Conservation (phyloP, 2,888 invertebrate genomes). For the Macrosoma leucophasiata region DNA sequence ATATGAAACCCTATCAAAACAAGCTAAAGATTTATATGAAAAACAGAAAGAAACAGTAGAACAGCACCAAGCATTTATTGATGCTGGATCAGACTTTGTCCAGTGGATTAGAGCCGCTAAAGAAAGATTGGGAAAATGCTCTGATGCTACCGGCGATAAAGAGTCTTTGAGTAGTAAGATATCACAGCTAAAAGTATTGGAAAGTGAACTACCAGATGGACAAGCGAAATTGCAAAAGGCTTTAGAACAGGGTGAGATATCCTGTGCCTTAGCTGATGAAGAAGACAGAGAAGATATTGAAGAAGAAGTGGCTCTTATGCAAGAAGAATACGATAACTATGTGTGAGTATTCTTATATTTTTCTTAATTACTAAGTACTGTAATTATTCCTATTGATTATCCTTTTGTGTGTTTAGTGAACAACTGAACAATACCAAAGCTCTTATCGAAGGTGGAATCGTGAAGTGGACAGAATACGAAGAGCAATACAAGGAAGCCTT, state of each 20-base stretch:
- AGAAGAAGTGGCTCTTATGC: slow-evolving; percentile 91
- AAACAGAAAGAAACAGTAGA: slow-evolving; percentile 93
- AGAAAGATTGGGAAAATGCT: slow-evolving; percentile 92
- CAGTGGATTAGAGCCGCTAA: slow-evolving; percentile 95
- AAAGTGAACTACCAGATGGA: slow-evolving; percentile 89
- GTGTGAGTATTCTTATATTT: slow-evolving; percentile 70
- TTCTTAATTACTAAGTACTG: not conserved
- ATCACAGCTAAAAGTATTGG: slow-evolving; percentile 88
- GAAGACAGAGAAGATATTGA: slow-evolving; percentile 94
- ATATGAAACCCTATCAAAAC: slow-evolving; percentile 92
- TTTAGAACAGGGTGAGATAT: slow-evolving; percentile 88
- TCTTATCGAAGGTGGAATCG: slow-evolving; percentile 89
- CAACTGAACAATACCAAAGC: slow-evolving; percentile 86
- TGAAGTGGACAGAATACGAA: slow-evolving; percentile 96
- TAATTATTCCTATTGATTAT: not conserved
- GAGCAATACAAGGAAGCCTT: slow-evolving; percentile 92
- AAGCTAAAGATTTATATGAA: slow-evolving; percentile 91
- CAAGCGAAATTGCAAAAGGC: slow-evolving; percentile 89
- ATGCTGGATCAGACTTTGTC: slow-evolving; percentile 92
- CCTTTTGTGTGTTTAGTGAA: slow-evolving; percentile 75
- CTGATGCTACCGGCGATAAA: slow-evolving; percentile 94
- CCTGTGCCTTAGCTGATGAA: slow-evolving; percentile 88
- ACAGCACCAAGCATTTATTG: slow-evolving; percentile 93
- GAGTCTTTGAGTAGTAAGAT: slow-evolving; percentile 91
- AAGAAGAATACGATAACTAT: slow-evolving; percentile 92